Evolutionary conservation across 1,140 invertebrate species (phyloP).

Genomic region (Drosophila triauraria): DNA sequence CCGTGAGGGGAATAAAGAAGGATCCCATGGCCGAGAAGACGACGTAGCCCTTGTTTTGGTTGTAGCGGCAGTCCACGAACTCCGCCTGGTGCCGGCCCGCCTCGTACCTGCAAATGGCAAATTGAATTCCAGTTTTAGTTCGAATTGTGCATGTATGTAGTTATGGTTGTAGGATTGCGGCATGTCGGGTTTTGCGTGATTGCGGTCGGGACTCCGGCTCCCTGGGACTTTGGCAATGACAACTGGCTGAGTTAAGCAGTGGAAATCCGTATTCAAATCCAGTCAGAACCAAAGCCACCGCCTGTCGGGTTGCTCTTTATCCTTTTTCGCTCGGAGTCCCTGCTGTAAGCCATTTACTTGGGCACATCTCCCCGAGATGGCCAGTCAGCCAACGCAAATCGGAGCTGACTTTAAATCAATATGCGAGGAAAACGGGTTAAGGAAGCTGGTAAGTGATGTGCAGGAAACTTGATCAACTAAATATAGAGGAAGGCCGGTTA

Average conservation of each 20-base stretch:
- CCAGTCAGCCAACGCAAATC: conserved; percentile 32
- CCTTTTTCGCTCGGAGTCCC: conserved; percentile 15
- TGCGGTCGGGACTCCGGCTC: conserved; percentile 22
- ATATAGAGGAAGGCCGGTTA: neutral
- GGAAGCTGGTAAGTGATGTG: neutral
- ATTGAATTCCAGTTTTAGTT: conserved; percentile 47
- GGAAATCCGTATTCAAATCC: conserved; percentile 32
- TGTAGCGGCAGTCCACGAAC: conserved; percentile 89
- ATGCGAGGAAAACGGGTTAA: conserved; percentile 5
- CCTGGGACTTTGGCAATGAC: conserved; percentile 31
- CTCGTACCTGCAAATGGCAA: conserved; percentile 87
- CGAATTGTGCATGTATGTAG: conserved; percentile 32
- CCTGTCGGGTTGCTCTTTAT: conserved; percentile 9
- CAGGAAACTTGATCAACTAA: conserved; percentile 1
- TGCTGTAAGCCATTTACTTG: conserved; percentile 31
- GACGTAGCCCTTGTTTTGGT: conserved; percentile 93
- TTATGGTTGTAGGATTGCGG: neutral
- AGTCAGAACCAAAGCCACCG: conserved; percentile 12
- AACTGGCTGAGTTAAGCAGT: conserved; percentile 38
- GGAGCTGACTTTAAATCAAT: conserved; percentile 45
- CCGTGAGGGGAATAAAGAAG: conserved; percentile 95
- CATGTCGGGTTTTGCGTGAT: conserved; percentile 14
- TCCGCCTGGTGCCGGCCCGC: conserved; percentile 87
- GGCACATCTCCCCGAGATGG: conserved; percentile 25
- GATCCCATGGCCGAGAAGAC: conserved; percentile 95